Evolutionary conservation across 2,888 invertebrate genomes (phyloP).

Genomic region (Conchocele bisecta): DNA sequence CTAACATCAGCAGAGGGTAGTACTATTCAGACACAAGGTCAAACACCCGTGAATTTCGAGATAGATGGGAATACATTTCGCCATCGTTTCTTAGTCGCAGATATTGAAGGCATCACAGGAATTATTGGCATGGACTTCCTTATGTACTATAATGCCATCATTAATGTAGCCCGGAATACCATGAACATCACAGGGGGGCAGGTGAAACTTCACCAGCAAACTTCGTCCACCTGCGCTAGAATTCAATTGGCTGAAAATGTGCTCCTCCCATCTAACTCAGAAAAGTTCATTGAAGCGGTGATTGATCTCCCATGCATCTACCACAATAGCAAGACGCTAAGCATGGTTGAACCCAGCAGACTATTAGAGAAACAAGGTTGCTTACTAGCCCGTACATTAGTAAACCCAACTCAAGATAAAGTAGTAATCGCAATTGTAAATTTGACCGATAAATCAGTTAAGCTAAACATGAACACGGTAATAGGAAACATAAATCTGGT

Average conservation of each 20-base stretch:
- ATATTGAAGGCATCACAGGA: not conserved
- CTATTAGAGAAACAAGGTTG: not conserved
- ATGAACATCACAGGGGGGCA: not conserved
- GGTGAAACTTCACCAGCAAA: not conserved
- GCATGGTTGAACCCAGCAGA: not conserved
- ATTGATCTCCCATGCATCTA: not conserved
- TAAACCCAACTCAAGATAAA: not conserved
- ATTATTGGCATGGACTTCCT: slow-evolving; percentile 7
- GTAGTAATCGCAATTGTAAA: not conserved
- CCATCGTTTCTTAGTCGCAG: not conserved
- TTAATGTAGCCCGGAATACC: not conserved
- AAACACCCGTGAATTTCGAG: too few relatives aligned
- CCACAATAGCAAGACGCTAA: not conserved
- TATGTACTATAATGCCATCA: not conserved
- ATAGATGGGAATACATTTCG: too few relatives aligned
- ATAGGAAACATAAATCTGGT: not conserved
- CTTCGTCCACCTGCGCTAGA: not conserved
- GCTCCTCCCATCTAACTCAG: not conserved
- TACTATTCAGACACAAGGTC: too few relatives aligned
- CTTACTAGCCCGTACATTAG: not conserved
- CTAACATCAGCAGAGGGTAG: too few relatives aligned
- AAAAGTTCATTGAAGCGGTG: not conserved
- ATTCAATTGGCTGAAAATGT: not conserved
- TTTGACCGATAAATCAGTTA: not conserved
- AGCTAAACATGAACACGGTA: not conserved